These are phyloP conservation scores for Polypedilum pembai DNA, from an alignment of 1,140 invertebrate genomes.

Conservation along the genomic window DNA sequence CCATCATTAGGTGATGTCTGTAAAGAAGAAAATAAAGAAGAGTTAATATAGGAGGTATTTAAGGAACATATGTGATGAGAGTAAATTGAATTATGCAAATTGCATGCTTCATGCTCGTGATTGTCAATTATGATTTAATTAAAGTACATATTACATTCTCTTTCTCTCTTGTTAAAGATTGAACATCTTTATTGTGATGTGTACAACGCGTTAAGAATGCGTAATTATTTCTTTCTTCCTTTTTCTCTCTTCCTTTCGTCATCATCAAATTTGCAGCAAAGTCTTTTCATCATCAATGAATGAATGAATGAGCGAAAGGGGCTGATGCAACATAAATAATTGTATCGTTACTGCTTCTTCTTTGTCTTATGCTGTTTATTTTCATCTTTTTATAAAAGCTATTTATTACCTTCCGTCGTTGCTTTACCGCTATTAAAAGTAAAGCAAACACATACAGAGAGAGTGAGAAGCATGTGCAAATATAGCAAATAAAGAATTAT, in stretches of 20 bases:
- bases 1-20: slow-evolving; percentile 39
- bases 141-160: too few species aligned
- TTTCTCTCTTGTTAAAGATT: too few species aligned
- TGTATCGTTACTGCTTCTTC: neutral
- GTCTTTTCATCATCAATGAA: neutral
- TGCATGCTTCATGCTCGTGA: slow-evolving; percentile 6
- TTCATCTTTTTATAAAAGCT: neutral
- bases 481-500: slow-evolving; percentile 6
- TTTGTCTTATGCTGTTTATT: neutral
- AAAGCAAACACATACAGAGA: neutral
- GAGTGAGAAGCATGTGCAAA: neutral
- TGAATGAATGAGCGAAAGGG: neutral
- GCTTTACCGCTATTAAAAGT: neutral
- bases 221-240: neutral
- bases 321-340: slow-evolving; percentile 27
- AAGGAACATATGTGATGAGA: neutral
- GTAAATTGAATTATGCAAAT: slow-evolving; percentile 25
- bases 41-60: neutral
- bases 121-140: neutral
- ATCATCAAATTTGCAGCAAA: neutral
- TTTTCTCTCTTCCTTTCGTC: neutral
- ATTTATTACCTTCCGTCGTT: neutral
- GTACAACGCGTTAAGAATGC: too few species aligned
- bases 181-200: too few species aligned
- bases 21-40: slow-evolving; percentile 7